phyloP scores from a whole-genome alignment of 2,888 invertebrate species.

The Parapristionchus giblindavisi region DNA sequence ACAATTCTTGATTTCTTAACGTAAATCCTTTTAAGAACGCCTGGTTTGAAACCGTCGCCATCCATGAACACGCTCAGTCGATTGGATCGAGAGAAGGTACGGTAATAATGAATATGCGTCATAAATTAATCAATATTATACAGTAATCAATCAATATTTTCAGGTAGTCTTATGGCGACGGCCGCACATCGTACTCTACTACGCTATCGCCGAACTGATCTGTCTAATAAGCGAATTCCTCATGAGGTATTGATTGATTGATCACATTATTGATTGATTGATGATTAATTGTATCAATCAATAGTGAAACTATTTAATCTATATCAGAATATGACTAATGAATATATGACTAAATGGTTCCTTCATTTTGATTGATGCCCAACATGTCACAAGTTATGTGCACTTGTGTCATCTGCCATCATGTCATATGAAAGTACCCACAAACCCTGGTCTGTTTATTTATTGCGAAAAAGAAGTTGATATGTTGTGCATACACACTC shows the following conservation, averaged over 20 bases:
- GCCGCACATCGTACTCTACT: conserved; percentile 70
- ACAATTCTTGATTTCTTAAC: not conserved
- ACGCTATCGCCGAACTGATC: conserved; percentile 70
- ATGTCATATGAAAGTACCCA: too few relatives aligned
- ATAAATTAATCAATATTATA: not conserved
- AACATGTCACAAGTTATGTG: too few relatives aligned
- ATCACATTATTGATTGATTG: not conserved
- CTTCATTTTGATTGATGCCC: too few relatives aligned
- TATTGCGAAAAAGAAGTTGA: too few relatives aligned
- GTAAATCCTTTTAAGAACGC: not conserved
- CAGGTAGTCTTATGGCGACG: conserved; percentile 71
- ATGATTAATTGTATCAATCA: too few relatives aligned
- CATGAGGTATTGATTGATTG: conserved; percentile 39
- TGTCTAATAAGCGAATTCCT: conserved; percentile 50
- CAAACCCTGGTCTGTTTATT: too few relatives aligned
- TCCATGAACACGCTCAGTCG: conserved; percentile 60
- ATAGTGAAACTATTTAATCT: too few relatives aligned
- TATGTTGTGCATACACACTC: too few relatives aligned
- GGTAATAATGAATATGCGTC: not conserved
- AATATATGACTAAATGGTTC: too few relatives aligned
- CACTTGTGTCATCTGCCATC: too few relatives aligned
- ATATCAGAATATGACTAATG: too few relatives aligned
- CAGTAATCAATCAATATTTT: not conserved
- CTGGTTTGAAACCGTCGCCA: conserved; percentile 56
- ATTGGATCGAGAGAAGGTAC: conserved; percentile 63